phyloP scores from a whole-genome alignment of 2,113 vertebrate genomes.

The Eubucco bourcierii region DNA sequence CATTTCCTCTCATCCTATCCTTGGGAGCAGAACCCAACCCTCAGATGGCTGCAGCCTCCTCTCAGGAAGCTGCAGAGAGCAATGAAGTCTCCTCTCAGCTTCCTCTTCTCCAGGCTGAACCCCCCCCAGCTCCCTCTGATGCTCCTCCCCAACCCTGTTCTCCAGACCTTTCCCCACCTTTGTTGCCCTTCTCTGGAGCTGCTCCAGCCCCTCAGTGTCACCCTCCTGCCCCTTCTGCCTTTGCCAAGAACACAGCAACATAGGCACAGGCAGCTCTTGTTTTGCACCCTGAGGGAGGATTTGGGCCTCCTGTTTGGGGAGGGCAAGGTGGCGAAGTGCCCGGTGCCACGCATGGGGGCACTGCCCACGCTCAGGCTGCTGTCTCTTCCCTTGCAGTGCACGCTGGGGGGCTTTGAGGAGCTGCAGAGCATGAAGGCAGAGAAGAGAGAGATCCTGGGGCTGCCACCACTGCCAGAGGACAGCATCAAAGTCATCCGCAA shows the following conservation, averaged over 20 bases:
- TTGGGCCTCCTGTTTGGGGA: neutral
- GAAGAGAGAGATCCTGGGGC: constrained; percentile 83
- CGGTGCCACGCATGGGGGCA: rapidly evolving
- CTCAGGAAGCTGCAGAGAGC: too few species aligned
- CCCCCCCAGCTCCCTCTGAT: too few species aligned
- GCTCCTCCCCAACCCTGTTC: too few species aligned
- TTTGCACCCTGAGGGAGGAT: neutral
- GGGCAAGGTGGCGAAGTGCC: rapidly evolving
- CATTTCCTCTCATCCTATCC: too few species aligned
- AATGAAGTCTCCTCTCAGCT: neutral
- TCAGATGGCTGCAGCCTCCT: too few species aligned
- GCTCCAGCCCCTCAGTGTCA: neutral
- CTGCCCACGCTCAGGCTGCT: rapidly evolving
- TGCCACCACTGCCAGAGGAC: constrained; percentile 93
- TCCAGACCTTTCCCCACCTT: neutral
- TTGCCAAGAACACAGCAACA: too few species aligned
- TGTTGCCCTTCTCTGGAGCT: neutral
- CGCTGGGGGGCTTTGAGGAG: constrained; percentile 94
- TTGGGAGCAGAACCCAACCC: too few species aligned
- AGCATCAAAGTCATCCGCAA: constrained; percentile 94
- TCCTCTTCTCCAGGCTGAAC: neutral
- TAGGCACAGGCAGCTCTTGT: too few species aligned
- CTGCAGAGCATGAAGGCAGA: constrained; percentile 90
- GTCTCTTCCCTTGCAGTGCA: constrained; percentile 78
- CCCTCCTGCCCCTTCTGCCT: too few species aligned